Base-by-base conservation (phyloP, 2,797 vertebrate genomes). In the Danionella dracula region DNA sequence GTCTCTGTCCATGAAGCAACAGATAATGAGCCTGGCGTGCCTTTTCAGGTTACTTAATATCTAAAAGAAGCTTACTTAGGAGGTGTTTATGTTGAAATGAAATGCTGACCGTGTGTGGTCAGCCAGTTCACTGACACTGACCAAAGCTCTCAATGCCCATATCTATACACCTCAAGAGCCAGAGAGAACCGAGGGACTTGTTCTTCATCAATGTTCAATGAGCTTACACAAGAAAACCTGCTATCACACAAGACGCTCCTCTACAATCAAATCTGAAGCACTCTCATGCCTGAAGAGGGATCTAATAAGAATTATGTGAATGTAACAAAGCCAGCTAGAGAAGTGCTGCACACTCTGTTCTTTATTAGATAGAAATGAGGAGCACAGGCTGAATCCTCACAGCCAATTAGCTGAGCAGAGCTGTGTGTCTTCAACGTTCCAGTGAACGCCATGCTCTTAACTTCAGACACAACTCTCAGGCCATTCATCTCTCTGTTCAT, bases 281-380 rank as follows among this genome's bases (percentile, higher is more conserved):
- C 53, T 46, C 35, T 57, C 10, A 27, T 1, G 53, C 12, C 41
- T 68, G 38, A 60, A 35, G 35, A 35, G 66, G 44, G 49, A 72
- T 68, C 67, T 57, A 50, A 72, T 72, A 69, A 58, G 50, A 62
- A 42, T 17, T 31, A 70, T 66, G 8, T 56, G 32, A 21, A 66
- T 34, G 5, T 50, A 68, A 63, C 44, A 68, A 68, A 58, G 44
- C 29, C 5, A 51, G 54, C 59, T 50, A 31, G 53, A 38, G 44
- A 31, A 66, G 45, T 15, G 53, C 12, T 1, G n/a, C 16, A 27
- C 59, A 7, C 37, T 16, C 17, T 50, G 16, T 70, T 37, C 50
- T 76, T 53, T 53, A 66, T 72, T 68, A 70, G 44, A 51, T 32
- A 38, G 59, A 53, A 72, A 68, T 63, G 66, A 62, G 16, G 51